Evolutionary conservation across 2,797 vertebrate species (phyloP).

Genomic region (Echeneis naucrates): DNA sequence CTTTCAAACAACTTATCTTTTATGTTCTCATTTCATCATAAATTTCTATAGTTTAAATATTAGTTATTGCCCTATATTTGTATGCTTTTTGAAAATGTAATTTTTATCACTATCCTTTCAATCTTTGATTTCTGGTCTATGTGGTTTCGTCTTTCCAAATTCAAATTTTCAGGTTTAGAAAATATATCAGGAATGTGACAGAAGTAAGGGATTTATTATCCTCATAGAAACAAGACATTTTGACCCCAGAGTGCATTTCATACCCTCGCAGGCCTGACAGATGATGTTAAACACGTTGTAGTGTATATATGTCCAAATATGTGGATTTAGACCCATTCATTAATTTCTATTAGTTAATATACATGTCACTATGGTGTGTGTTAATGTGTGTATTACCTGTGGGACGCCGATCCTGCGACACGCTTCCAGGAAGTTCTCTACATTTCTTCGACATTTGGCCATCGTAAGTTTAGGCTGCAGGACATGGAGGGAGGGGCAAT

Average conservation of each 20-base stretch:
- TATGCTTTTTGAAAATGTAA: too few species aligned
- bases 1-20: too few species aligned
- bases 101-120: too few species aligned
- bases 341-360: neutral
- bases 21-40: too few species aligned
- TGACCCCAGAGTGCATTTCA: too few species aligned
- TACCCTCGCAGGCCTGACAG: too few species aligned
- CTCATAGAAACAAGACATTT: too few species aligned
- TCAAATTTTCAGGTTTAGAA: neutral
- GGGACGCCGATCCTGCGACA: conserved; percentile 96
- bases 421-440: conserved; percentile 98
- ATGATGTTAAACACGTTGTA: neutral
- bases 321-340: neutral
- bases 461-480: conserved; percentile 96
- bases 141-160: too few species aligned
- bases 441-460: conserved; percentile 97
- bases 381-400: conserved; percentile 85
- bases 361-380: neutral
- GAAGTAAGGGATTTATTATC: neutral
- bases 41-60: too few species aligned
- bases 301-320: neutral
- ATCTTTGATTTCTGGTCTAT: too few species aligned
- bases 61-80: too few species aligned
- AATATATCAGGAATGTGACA: neutral
- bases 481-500: conserved; percentile 23